These are phyloP conservation scores for Haemorhous mexicanus DNA, from an alignment of 2,113 vertebrate species.

Conservation along the genomic window DNA sequence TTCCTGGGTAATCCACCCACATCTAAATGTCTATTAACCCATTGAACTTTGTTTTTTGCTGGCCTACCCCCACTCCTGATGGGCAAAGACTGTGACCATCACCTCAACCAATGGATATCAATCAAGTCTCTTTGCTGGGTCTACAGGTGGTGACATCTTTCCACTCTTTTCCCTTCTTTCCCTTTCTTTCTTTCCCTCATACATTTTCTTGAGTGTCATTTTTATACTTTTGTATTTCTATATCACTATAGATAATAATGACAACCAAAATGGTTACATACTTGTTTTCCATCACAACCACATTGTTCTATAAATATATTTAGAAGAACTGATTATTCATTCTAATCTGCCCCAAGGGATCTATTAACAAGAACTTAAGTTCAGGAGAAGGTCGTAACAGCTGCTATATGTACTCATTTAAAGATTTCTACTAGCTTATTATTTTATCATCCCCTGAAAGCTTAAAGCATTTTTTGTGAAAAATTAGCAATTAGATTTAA, in stretches of 20 bases:
- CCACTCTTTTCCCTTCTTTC: background rate
- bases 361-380: background rate
- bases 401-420: background rate
- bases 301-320: background rate
- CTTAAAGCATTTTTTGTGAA: background rate
- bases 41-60: background rate
- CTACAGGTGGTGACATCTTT: background rate
- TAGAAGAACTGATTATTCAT: background rate
- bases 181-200: background rate
- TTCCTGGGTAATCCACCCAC: background rate
- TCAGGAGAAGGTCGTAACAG: background rate
- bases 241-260: background rate
- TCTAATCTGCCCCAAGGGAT: background rate
- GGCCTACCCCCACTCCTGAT: accelerated
- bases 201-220: background rate
- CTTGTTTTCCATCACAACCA: background rate
- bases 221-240: background rate
- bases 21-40: background rate
- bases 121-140: background rate
- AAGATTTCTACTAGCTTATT: background rate
- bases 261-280: background rate
- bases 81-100: background rate
- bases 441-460: background rate
- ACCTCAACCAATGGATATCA: background rate
- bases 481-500: background rate